Evolutionary conservation across 2,888 invertebrate species (phyloP), one percentile per base, ranked within the genome.

Genomic region (Lymantria monacha): DNA sequence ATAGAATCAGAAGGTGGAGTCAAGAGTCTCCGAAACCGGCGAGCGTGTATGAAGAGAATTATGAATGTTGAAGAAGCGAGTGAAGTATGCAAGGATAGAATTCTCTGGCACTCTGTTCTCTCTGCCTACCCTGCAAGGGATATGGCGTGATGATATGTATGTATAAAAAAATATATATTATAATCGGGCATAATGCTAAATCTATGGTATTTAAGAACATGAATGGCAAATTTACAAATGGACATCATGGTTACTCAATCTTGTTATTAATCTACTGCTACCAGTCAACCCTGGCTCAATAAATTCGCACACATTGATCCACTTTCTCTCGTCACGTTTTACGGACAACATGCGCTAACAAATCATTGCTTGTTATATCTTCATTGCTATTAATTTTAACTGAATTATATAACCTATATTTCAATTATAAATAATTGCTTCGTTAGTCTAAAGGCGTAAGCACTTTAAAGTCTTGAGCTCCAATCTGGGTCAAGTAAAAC

Each of bases 251-350:
- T 51, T 46, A 43, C 15, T 30, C 8, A 51, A 46, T 38, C 15
- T 44, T 13, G 22, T 46, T 40, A 56, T 11, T 12, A 38, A 38
- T 7, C 14, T 41, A 63, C 59, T 66, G 66, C 49, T 49, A 56
- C 44, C 53, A 57, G 66, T 63, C 58, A 64, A 57, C 66, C 64
- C 64, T 61, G 70, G 66, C 66, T 74, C 79, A 74, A 81, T 80
- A 74, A 75, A 76, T 79, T 74, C 65, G 70, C 75, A 68, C 69
- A 68, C 58, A 53, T 52, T 60, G 67, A 66, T 66, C 72, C 72
- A 85, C 88, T 86, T 87, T 87, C 86, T 66, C 79, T 64, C 69
- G 75, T 85, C 84, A 85, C 72, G 76, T 74, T 60, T 54, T 53
- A 54, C 42, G 49, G 61, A 55, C 62, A 70, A 61, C 59, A 57